These are phyloP conservation scores for Rhadina sibilatrix DNA, from an alignment of 2,113 vertebrate genomes.

Conservation along the genomic window DNA sequence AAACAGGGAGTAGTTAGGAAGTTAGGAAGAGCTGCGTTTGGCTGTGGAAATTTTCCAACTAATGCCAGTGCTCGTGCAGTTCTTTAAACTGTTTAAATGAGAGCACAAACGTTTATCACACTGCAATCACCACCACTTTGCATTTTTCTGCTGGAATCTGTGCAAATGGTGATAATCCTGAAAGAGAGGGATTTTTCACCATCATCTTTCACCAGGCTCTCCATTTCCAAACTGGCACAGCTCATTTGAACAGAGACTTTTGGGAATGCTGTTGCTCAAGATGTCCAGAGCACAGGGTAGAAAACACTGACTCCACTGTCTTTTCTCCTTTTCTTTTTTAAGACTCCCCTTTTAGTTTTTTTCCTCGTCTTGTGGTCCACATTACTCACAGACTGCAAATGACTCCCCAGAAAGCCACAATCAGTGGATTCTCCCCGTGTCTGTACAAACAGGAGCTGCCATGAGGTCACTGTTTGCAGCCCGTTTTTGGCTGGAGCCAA, in stretches of 20 bases:
- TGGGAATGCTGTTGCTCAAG: not conserved
- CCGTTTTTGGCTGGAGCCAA: not conserved
- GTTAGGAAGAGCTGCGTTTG: not conserved
- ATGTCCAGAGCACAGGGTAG: not conserved
- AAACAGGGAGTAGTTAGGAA: not conserved
- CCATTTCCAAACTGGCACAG: not conserved
- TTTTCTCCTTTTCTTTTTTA: slow-evolving; percentile 28
- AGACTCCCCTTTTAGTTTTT: not conserved
- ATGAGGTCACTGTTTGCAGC: not conserved
- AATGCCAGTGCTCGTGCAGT: not conserved
- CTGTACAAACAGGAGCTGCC: slow-evolving; percentile 55
- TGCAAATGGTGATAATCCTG: not conserved
- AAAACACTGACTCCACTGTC: slow-evolving; percentile 38
- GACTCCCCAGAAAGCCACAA: slow-evolving; percentile 46
- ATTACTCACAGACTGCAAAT: slow-evolving; percentile 35
- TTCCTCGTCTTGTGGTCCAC: slow-evolving; percentile 40
- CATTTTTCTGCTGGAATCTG: not conserved
- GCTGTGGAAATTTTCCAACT: not conserved
- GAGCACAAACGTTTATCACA: not conserved
- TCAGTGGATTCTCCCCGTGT: slow-evolving; percentile 36
- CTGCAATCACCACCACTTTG: not conserved
- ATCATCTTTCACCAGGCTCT: not conserved
- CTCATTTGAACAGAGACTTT: not conserved
- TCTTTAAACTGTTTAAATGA: not conserved
- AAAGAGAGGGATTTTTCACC: not conserved